Conservation (phyloP, 2,888 invertebrate genomes). For the Lasioglossum figueresi region DNA sequence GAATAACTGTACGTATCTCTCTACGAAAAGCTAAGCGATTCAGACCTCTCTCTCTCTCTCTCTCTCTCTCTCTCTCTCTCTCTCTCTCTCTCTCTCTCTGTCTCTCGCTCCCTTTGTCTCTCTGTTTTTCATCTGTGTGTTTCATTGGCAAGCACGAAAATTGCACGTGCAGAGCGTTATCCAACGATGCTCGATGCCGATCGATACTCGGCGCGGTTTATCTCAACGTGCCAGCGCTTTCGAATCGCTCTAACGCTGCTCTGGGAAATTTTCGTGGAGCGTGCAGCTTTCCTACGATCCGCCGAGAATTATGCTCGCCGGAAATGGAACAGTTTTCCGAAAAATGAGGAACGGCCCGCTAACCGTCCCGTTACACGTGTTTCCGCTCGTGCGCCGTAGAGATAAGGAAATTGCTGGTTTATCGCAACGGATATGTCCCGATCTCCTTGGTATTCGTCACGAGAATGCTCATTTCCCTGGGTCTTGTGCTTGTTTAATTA, state of each 20-base stretch:
- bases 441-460: not conserved
- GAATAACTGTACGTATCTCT: too few species aligned
- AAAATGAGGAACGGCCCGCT: constrained; percentile 24
- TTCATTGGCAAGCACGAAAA: constrained; percentile 36
- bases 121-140: constrained; percentile 16
- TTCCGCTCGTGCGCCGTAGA: constrained; percentile 8
- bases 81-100: not conserved
- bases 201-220: constrained; percentile 41
- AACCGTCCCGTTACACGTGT: constrained; percentile 24
- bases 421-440: constrained; percentile 11
- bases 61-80: not conserved
- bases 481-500: not conserved
- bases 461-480: not conserved
- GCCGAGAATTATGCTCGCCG: constrained; percentile 27
- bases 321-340: constrained; percentile 45
- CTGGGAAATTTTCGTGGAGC: constrained; percentile 32
- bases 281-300: not conserved
- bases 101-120: not conserved
- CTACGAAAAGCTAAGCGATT: constrained; percentile 34
- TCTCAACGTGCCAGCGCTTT: constrained; percentile 33
- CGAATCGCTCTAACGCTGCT: not conserved
- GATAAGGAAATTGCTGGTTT: constrained; percentile 41
- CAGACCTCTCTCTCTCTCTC: not conserved
- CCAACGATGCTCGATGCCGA: constrained; percentile 37
- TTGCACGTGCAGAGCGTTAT: constrained; percentile 35